These are phyloP conservation scores for Tachina fera DNA, from an alignment of 2,888 invertebrate genomes.

Conservation along the genomic window DNA sequence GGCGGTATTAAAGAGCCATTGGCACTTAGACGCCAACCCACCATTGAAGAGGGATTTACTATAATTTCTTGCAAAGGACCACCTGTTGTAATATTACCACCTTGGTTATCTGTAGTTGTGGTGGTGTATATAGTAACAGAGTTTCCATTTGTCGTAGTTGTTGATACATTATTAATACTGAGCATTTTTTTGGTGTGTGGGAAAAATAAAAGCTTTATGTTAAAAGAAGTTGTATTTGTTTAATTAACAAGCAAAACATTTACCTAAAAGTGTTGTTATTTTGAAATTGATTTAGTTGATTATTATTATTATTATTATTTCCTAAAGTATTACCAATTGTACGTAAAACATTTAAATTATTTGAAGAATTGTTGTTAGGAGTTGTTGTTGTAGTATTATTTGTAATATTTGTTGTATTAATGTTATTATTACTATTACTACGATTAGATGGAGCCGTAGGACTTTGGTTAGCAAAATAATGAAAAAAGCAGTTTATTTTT, in stretches of 20 bases:
- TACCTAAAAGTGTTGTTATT: constrained; percentile 81
- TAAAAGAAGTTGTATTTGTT: neutral
- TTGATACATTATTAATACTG: constrained; percentile 68
- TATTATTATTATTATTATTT: constrained; percentile 78
- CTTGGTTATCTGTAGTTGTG: constrained; percentile 80
- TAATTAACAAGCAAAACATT: constrained; percentile 65
- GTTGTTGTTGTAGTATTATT: constrained; percentile 74
- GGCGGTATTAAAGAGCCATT: constrained; percentile 83
- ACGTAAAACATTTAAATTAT: constrained; percentile 82
- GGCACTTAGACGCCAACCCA: constrained; percentile 83
- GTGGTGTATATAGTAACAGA: constrained; percentile 81
- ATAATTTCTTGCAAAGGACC: constrained; percentile 83
- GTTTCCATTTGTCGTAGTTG: constrained; percentile 73
- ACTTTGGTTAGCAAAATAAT: constrained; percentile 50
- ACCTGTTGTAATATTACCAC: constrained; percentile 77
- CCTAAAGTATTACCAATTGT: constrained; percentile 83
- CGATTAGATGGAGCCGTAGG: constrained; percentile 69
- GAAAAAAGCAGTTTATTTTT: constrained; percentile 31
- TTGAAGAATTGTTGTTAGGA: constrained; percentile 76
- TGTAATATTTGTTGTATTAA: constrained; percentile 74
- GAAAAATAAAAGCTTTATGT: neutral
- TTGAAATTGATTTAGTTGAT: constrained; percentile 83
- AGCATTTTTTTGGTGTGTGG: neutral
- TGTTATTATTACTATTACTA: constrained; percentile 81
- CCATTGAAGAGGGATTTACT: constrained; percentile 82